These are phyloP conservation scores for Passer montanus DNA, from an alignment of 2,113 vertebrate species.

Conservation along the genomic window DNA sequence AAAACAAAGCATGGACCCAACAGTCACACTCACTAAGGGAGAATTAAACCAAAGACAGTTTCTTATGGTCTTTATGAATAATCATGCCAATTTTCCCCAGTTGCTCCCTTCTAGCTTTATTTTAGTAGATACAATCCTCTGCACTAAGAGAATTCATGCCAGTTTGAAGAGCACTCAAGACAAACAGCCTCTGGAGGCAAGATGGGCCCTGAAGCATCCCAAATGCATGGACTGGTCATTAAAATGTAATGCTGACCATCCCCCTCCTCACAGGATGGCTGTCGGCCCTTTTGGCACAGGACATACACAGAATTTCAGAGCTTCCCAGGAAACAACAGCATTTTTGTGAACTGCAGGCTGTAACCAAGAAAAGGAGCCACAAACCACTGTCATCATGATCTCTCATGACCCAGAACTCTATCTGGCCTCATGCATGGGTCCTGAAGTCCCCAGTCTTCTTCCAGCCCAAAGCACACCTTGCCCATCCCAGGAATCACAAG, in stretches of 20 bases:
- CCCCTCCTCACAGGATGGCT: background rate
- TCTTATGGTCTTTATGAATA: constrained; percentile 30
- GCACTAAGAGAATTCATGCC: background rate
- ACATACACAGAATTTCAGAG: background rate
- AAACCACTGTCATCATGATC: background rate
- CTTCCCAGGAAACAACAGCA: background rate
- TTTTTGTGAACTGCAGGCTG: background rate
- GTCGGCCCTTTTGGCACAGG: background rate
- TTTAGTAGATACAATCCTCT: background rate
- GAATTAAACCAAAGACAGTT: background rate
- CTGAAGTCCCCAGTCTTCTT: background rate
- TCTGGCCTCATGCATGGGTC: background rate
- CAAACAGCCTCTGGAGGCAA: background rate
- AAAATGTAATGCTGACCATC: background rate
- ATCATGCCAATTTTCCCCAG: background rate
- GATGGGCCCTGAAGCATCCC: background rate
- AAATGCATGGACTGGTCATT: background rate
- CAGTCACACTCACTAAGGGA: background rate
- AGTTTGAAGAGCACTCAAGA: background rate
- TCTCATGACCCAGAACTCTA: background rate
- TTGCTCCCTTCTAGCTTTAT: constrained; percentile 2
- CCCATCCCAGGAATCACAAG: background rate
- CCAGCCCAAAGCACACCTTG: background rate
- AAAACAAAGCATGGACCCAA: background rate
- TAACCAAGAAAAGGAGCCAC: background rate